Percentiles rank a stretch among this genome's conserved stretches.
phyloP scores from a whole-genome alignment of 2,888 invertebrate species.

The Gandaritis pyraliata region DNA sequence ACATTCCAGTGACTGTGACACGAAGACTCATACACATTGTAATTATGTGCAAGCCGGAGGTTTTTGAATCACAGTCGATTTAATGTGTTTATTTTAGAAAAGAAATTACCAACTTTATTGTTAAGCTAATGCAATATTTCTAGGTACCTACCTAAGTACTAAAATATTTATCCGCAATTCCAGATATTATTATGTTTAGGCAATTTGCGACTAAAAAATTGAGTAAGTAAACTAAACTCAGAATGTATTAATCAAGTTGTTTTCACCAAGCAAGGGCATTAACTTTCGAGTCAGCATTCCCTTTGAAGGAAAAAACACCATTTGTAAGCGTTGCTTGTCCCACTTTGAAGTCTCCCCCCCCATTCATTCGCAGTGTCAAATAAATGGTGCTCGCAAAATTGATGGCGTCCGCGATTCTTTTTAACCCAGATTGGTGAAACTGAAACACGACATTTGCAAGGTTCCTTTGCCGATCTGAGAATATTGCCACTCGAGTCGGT shows the following conservation, averaged over 20 bases:
- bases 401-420: constrained; percentile 64
- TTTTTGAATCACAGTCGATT: background rate
- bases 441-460: constrained; percentile 19
- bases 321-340: constrained; percentile 37
- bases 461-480: background rate
- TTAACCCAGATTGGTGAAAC: constrained; percentile 53
- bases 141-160: no score
- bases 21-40: constrained; percentile 32
- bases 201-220: no score
- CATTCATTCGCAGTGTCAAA: constrained; percentile 64
- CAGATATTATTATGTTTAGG: no score
- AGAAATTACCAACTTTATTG: no score
- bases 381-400: constrained; percentile 78
- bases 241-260: background rate
- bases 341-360: constrained; percentile 51
- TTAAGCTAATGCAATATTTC: no score
- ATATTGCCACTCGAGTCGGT: background rate
- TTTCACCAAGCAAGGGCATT: constrained; percentile 9
- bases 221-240: no score
- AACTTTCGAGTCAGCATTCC: constrained; percentile 12
- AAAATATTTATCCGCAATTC: no score
- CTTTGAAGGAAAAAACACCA: constrained; percentile 34
- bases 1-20: constrained; percentile 40
- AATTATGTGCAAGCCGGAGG: background rate
- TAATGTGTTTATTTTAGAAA: no score